phyloP scores from a whole-genome alignment of 2,888 invertebrate species.

The Eupithecia inturbata region DNA sequence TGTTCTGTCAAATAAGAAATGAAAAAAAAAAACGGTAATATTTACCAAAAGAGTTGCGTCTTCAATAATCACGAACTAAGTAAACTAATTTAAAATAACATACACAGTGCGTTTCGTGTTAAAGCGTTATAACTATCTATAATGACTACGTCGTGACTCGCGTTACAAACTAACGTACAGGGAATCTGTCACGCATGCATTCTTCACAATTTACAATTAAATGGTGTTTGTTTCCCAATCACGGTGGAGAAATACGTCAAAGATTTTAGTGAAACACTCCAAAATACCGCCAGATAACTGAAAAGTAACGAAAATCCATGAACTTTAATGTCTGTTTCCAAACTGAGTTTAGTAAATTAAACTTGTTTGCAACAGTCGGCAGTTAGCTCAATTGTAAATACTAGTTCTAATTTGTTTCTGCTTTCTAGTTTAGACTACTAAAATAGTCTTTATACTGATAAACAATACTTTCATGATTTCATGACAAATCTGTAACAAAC shows the following conservation, averaged over 20 bases:
- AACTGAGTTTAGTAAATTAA: neutral
- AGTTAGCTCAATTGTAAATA: too few species aligned
- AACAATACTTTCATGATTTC: neutral
- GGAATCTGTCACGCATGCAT: slow-evolving; percentile 40
- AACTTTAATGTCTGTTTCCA: slow-evolving; percentile 2
- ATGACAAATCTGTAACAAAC: neutral
- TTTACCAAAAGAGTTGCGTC: neutral
- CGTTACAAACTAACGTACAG: slow-evolving; percentile 42
- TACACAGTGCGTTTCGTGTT: slow-evolving; percentile 20
- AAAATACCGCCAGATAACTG: neutral
- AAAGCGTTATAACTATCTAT: slow-evolving; percentile 43
- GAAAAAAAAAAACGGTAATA: neutral
- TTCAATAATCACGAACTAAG: neutral
- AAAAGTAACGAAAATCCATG: slow-evolving; percentile 8
- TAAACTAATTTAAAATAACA: neutral
- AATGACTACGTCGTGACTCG: slow-evolving; percentile 66
- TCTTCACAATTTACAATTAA: slow-evolving; percentile 29
- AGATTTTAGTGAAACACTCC: neutral
- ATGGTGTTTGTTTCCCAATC: slow-evolving; percentile 30
- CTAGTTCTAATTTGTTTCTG: too few species aligned
- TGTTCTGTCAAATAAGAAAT: neutral
- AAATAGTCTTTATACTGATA: neutral
- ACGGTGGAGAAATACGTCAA: slow-evolving; percentile 23
- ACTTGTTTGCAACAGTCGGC: too few species aligned
- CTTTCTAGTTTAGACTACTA: too few species aligned